Percentiles rank a stretch among this genome's conserved stretches.
phyloP scores from a whole-genome alignment of 2,113 vertebrate species.

The Pedionomus torquatus region DNA sequence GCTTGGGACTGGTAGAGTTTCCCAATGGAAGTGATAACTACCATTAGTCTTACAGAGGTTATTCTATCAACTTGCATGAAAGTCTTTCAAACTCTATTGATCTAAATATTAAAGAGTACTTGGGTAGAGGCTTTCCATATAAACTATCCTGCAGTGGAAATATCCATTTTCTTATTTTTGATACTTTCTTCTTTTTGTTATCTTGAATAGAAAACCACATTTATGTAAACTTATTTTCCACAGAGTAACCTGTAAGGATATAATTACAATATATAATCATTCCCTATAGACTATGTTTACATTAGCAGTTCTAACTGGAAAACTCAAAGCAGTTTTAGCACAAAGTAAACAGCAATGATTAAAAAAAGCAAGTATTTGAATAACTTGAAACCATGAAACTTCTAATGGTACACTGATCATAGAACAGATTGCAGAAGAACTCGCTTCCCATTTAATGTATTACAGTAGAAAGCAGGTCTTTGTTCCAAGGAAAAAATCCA shows the following conservation, averaged over 20 bases:
- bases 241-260: background rate
- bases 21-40: constrained; percentile 46
- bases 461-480: background rate
- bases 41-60: constrained; percentile 53
- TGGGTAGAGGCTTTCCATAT: background rate
- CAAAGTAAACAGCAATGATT: background rate
- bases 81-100: constrained; percentile 44
- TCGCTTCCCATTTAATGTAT: background rate
- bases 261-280: background rate
- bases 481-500: background rate
- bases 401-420: background rate
- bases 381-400: background rate
- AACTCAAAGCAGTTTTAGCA: background rate
- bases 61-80: constrained; percentile 32
- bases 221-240: background rate
- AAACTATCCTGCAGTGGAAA: background rate
- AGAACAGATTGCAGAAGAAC: background rate
- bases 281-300: background rate
- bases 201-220: background rate
- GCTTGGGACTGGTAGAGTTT: background rate
- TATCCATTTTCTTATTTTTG: background rate
- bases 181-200: background rate
- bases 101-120: background rate
- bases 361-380: background rate
- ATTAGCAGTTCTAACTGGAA: background rate